Base-by-base conservation (phyloP, 2,113 vertebrate species). In the Castor canadensis region DNA sequence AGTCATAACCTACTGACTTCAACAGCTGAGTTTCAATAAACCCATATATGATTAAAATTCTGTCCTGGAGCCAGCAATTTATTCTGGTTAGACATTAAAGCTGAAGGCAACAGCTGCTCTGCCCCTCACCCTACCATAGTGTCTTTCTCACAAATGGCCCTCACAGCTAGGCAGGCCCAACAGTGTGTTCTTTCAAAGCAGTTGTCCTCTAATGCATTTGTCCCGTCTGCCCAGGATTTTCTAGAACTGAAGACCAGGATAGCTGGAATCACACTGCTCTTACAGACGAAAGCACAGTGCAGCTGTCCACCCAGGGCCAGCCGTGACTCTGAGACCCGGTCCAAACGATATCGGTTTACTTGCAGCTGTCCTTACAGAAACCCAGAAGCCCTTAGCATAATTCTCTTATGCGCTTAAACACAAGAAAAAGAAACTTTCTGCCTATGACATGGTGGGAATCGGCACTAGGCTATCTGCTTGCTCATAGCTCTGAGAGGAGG, bases 351-450 rank as follows among this genome's bases (percentile, higher is more conserved):
- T 64, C 52, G 5, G 16, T 54, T 94, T 88, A 12, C 95, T 22
- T 73, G 92, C 97, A 97, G 96, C 95, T 97, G 97, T 96, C 79
- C 58, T 49, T 19, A 17, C 67, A 2, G 20, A 86, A 84, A 43
- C 38, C 72, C 85, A 8, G 6, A 56, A 64, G 38, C 49, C 56
- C 89, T 76, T 5, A 0, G 11, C 28, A 28, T 9, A 52, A 67
- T 49, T 52, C 80, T 47, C 67, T 12, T 20, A 0, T 35, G 40
- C n/a, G 54, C 30, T 20, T 5, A 13, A 83, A 40, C 19, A 30
- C 64, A 72, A 54, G 32, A 49, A 85, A 19, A 16, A 38, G 77
- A 49, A 56, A 32, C 30, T 62, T n/a, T 4, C 66, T 84, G 49
- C 89, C 93, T 56, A 0, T 24, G 32, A 10, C 17, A 4, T 0